Conservation (phyloP, 2,113 vertebrate species). For the Deroptyus accipitrinus region DNA sequence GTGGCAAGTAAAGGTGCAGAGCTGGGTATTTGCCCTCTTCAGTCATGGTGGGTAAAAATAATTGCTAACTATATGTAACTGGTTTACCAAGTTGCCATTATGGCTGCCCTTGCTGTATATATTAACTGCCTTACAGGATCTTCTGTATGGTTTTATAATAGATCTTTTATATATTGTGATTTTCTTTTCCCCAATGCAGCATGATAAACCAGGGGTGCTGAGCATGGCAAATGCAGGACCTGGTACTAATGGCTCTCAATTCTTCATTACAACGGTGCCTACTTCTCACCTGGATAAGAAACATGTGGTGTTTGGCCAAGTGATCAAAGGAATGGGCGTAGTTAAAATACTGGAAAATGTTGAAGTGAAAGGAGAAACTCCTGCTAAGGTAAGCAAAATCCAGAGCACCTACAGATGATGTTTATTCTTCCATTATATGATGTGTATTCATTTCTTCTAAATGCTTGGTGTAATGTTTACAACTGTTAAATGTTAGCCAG, state of each 20-base stretch:
- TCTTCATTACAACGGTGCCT: conserved; percentile 93
- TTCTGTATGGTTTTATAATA: background rate
- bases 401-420: background rate
- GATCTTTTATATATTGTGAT: background rate
- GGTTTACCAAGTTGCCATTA: background rate
- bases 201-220: conserved; percentile 88
- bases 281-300: conserved; percentile 92
- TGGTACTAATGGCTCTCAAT: conserved; percentile 95
- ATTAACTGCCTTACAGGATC: background rate
- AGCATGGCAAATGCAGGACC: conserved; percentile 96
- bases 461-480: background rate
- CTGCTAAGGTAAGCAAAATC: conserved; percentile 78
- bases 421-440: background rate
- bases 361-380: conserved; percentile 86
- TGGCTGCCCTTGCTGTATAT: background rate
- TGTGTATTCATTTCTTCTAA: background rate
- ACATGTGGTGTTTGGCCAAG: conserved; percentile 93
- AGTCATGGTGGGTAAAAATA: background rate
- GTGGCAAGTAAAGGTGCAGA: background rate
- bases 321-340: conserved; percentile 90
- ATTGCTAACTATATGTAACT: background rate
- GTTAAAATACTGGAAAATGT: conserved; percentile 86
- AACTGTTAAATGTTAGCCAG: background rate
- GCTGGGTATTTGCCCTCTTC: background rate
- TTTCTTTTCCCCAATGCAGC: conserved; percentile 67